Conservation (phyloP, 2,797 vertebrate genomes). For the Notolabrus celidotus region DNA sequence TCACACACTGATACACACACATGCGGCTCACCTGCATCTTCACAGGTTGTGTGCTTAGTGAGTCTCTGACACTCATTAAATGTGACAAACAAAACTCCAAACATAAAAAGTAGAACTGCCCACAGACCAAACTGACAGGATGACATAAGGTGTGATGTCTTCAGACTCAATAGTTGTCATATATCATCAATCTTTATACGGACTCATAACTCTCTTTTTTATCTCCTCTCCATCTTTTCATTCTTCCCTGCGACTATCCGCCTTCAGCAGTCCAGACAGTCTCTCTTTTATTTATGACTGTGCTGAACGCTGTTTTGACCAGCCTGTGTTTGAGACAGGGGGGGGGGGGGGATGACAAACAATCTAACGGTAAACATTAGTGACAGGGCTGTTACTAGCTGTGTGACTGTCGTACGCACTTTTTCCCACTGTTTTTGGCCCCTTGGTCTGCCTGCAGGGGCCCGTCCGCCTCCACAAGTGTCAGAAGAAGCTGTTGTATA, state of each 20-base stretch:
- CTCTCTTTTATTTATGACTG: constrained; percentile 58
- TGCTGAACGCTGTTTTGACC: constrained; percentile 32
- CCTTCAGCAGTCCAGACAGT: constrained; percentile 35
- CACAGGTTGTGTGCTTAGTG: constrained; percentile 34
- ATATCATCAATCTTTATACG: constrained; percentile 29
- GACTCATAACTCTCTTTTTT: constrained; percentile 15
- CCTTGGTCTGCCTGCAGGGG: constrained; percentile 6
- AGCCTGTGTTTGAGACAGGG: constrained; percentile 31
- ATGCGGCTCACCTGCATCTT: constrained; percentile 34
- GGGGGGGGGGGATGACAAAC: too few relatives aligned
- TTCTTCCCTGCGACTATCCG: constrained; percentile 11
- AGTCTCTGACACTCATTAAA: constrained; percentile 58
- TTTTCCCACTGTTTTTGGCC: constrained; percentile 13
- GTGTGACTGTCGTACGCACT: constrained; percentile 14
- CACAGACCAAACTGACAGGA: constrained; percentile 31
- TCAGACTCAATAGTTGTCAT: constrained; percentile 26
- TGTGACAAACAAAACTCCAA: constrained; percentile 31
- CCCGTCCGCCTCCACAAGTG: constrained; percentile 42
- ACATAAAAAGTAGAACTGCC: constrained; percentile 31
- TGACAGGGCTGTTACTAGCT: constrained; percentile 62
- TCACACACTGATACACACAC: constrained; percentile 13
- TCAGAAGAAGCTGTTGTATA: constrained; percentile 43
- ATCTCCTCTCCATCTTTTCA: constrained; percentile 21
- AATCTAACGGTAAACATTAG: constrained; percentile 62
- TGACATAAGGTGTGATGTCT: constrained; percentile 30